These are phyloP conservation scores for Apodemia zela DNA, from an alignment of 2,888 invertebrate species.

Conservation along the genomic window DNA sequence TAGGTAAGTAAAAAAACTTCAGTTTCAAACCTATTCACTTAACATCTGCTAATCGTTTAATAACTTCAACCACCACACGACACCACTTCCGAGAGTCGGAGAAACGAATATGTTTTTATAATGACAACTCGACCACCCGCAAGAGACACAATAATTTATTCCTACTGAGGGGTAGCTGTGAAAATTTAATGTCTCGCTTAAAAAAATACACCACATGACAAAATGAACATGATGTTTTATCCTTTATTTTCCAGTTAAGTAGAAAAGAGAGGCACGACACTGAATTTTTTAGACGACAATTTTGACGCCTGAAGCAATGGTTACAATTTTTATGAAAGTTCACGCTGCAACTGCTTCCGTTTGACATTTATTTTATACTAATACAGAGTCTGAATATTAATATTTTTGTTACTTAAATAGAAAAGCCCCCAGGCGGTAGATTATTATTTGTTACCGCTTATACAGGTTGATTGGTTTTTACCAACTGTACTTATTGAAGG, in stretches of 20 bases:
- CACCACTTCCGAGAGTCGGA: conserved; percentile 55
- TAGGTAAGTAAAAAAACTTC: background rate
- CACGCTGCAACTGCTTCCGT: conserved; percentile 68
- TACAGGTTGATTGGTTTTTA: no score
- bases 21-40: conserved; percentile 2
- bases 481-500: no score
- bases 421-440: background rate
- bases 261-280: conserved; percentile 19
- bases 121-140: conserved; percentile 66
- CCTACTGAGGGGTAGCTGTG: conserved; percentile 66
- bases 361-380: conserved; percentile 2
- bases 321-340: conserved; percentile 55
- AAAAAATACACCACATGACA: conserved; percentile 72
- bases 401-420: background rate
- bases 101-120: conserved; percentile 50
- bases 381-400: background rate
- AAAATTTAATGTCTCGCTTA: conserved; percentile 64
- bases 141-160: conserved; percentile 75
- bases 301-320: conserved; percentile 51
- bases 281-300: conserved; percentile 42
- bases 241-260: conserved; percentile 43
- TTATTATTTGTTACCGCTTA: background rate
- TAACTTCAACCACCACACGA: conserved; percentile 44
- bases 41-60: conserved; percentile 56
- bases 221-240: conserved; percentile 44